Percentiles rank a stretch among this genome's conserved stretches.
phyloP scores from a whole-genome alignment of 2,113 vertebrate species.

The Alligator mississippiensis region DNA sequence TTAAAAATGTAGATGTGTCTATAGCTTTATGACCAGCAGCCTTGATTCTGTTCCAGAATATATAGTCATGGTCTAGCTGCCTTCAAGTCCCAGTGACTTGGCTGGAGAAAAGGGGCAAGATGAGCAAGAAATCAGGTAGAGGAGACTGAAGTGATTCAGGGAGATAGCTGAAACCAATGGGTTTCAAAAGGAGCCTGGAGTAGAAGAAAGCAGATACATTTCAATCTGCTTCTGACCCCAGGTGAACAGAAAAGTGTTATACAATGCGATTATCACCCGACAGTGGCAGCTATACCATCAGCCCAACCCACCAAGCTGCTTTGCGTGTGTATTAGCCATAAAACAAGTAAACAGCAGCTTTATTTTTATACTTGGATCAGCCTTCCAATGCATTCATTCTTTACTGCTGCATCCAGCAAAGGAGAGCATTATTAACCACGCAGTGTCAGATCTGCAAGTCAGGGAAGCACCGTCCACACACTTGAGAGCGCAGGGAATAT shows the following conservation, averaged over 20 bases:
- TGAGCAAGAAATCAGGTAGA: fast-evolving
- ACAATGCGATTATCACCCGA: fast-evolving
- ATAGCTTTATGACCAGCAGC: fast-evolving
- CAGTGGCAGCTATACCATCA: background rate
- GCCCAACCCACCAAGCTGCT: background rate
- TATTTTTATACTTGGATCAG: background rate
- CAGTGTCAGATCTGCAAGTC: background rate
- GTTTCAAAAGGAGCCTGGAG: background rate
- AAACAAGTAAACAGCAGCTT: background rate
- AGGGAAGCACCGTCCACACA: background rate
- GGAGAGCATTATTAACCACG: background rate
- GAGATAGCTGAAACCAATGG: fast-evolving
- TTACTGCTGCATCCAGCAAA: background rate
- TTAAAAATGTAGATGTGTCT: background rate
- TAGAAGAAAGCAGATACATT: background rate
- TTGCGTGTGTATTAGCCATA: background rate
- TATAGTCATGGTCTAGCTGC: fast-evolving
- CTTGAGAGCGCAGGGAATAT: background rate
- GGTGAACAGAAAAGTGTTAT: background rate
- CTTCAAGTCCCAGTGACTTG: background rate
- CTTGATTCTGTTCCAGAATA: fast-evolving
- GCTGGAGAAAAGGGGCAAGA: background rate
- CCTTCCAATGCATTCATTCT: background rate
- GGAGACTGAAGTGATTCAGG: fast-evolving
- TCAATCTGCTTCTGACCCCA: background rate